A percentile compares a stretch with the other conserved stretches of the same genome.
These are phyloP conservation scores for Epistrophella euchroma DNA, from an alignment of 2,888 invertebrate species.

Conservation along the genomic window DNA sequence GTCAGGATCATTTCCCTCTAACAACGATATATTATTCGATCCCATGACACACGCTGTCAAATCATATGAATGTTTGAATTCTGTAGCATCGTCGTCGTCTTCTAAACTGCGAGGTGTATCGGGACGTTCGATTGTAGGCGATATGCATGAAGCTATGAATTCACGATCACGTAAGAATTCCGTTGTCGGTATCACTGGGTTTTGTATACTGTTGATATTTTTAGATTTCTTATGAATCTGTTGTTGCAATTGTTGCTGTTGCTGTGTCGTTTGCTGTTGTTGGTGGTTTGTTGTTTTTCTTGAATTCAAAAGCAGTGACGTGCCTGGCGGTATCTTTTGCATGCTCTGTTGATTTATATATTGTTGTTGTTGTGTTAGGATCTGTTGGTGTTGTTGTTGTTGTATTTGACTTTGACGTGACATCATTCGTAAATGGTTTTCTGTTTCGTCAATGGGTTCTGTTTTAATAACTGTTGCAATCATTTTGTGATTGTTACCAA, in stretches of 20 bases:
- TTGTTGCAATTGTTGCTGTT: slow-evolving; percentile 66
- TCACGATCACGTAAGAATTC: slow-evolving; percentile 78
- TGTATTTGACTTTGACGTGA: slow-evolving; percentile 46
- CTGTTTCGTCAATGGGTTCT: slow-evolving; percentile 63
- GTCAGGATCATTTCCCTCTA: slow-evolving; percentile 76
- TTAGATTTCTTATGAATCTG: slow-evolving; percentile 68
- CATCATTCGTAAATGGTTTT: slow-evolving; percentile 54
- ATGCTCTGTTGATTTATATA: slow-evolving; percentile 76
- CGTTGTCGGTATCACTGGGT: slow-evolving; percentile 76
- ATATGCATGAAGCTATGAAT: slow-evolving; percentile 61
- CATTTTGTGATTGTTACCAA: slow-evolving; percentile 69
- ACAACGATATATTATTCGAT: slow-evolving; percentile 82
- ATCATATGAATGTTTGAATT: slow-evolving; percentile 82
- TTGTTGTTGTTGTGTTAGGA: slow-evolving; percentile 40
- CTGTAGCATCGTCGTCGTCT: slow-evolving; percentile 80
- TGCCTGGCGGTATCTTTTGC: slow-evolving; percentile 82
- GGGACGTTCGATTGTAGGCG: slow-evolving; percentile 77
- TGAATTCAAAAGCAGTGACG: slow-evolving; percentile 80
- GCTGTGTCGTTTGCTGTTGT: slow-evolving; percentile 72
- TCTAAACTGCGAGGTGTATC: slow-evolving; percentile 81
- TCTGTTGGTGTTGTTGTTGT: slow-evolving; percentile 33
- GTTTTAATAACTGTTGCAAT: slow-evolving; percentile 51
- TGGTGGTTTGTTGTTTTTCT: slow-evolving; percentile 79
- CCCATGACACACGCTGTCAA: slow-evolving; percentile 83
- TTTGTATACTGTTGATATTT: slow-evolving; percentile 75